Evolutionary conservation across 2,888 invertebrate species (phyloP).

Genomic region (Pasiphila rectangulata): DNA sequence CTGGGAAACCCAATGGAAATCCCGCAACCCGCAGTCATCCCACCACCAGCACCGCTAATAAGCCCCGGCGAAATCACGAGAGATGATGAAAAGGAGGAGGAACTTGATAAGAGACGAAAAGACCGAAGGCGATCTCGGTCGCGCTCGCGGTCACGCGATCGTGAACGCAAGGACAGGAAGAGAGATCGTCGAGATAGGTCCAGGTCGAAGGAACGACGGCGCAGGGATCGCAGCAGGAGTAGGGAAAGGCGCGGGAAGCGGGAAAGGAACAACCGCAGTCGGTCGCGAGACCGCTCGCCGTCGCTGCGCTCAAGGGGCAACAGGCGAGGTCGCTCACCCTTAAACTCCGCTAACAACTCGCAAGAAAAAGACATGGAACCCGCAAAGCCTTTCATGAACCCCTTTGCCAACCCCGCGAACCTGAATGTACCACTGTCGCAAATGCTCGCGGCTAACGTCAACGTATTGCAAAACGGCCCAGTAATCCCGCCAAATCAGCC

Average conservation of each 20-base stretch:
- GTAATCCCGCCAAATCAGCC: constrained; percentile 31
- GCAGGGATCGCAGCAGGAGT: constrained; percentile 81
- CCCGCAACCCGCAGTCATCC: constrained; percentile 73
- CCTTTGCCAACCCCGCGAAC: constrained; percentile 26
- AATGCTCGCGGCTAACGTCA: constrained; percentile 36
- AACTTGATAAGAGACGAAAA: constrained; percentile 49
- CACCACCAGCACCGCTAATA: constrained; percentile 60
- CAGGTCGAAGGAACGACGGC: constrained; percentile 81
- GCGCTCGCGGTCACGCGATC: constrained; percentile 59
- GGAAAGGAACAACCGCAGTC: constrained; percentile 75
- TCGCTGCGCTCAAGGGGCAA: constrained; percentile 73
- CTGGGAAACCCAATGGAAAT: constrained; percentile 70
- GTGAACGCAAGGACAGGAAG: constrained; percentile 69
- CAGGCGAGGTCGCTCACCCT: constrained; percentile 63
- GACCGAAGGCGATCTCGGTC: constrained; percentile 57
- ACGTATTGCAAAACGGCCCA: constrained; percentile 41
- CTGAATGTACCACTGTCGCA: constrained; percentile 28
- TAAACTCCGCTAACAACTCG: constrained; percentile 57
- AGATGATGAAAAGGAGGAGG: constrained; percentile 57
- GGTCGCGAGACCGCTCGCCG: constrained; percentile 78
- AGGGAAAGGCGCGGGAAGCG: constrained; percentile 77
- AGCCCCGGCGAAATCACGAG: constrained; percentile 49
- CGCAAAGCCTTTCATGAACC: constrained; percentile 18
- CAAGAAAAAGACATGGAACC: constrained; percentile 45
- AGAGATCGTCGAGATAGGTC: constrained; percentile 76